Conservation (phyloP, 2,113 vertebrate species). For the Tricholaema leucomelas region DNA sequence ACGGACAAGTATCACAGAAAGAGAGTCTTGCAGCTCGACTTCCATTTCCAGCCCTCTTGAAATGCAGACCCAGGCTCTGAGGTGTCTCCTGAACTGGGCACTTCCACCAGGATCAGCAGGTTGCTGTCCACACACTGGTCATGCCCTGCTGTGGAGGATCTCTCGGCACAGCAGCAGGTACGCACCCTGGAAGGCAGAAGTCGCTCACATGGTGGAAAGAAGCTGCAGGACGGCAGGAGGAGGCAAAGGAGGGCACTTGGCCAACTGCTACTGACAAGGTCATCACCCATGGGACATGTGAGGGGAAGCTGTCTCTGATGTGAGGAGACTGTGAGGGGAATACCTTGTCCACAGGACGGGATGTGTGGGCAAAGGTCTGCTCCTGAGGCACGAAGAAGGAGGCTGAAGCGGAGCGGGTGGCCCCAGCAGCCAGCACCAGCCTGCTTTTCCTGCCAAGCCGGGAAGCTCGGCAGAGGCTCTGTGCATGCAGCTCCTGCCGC, state of each 20-base stretch:
- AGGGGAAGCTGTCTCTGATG: too few relatives aligned
- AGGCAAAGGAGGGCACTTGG: not conserved
- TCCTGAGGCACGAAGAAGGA: not conserved
- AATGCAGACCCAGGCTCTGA: not conserved
- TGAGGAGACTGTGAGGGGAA: too few relatives aligned
- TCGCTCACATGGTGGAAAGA: too few relatives aligned
- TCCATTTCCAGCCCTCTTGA: not conserved
- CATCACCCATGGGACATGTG: too few relatives aligned
- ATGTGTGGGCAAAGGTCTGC: not conserved
- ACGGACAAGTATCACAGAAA: too few relatives aligned
- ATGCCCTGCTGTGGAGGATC: not conserved
- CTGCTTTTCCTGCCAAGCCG: not conserved
- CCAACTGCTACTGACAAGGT: too few relatives aligned
- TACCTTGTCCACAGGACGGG: too few relatives aligned
- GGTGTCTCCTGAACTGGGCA: not conserved
- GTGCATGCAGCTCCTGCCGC: not conserved
- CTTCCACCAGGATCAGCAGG: not conserved
- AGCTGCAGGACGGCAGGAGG: not conserved
- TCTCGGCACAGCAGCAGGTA: not conserved
- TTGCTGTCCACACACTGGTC: not conserved
- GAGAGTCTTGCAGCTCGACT: not conserved
- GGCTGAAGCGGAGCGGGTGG: not conserved
- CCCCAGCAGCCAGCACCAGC: accelerated
- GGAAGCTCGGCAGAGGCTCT: not conserved
- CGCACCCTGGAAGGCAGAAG: not conserved